These are phyloP conservation scores for Petromus typicus DNA, from an alignment of 2,113 vertebrate genomes.

Conservation along the genomic window DNA sequence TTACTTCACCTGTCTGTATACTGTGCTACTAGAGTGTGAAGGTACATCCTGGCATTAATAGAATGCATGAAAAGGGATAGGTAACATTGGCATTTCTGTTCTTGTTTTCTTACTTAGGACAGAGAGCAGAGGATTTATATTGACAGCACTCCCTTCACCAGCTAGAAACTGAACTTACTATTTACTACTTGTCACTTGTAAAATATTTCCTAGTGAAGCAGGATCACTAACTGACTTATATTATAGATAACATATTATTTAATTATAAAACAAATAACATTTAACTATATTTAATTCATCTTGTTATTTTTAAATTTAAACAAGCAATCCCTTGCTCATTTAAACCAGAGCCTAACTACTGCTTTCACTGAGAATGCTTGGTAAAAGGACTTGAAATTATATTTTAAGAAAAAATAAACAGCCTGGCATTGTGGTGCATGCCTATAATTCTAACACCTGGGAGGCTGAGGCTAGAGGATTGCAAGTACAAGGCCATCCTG, in stretches of 20 bases:
- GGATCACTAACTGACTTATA: background rate
- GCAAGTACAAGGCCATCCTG: background rate
- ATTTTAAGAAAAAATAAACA: background rate
- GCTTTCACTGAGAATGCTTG: background rate
- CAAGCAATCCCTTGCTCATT: background rate
- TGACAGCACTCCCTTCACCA: background rate
- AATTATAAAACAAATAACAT: background rate
- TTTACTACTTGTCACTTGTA: background rate
- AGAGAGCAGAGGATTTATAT: background rate
- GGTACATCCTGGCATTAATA: background rate
- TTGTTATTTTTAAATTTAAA: slow-evolving; percentile 10
- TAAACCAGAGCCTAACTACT: slow-evolving; percentile 19
- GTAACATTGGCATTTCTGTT: background rate
- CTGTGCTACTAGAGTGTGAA: background rate
- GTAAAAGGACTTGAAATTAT: slow-evolving; percentile 16
- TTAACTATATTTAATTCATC: background rate
- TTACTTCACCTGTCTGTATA: background rate
- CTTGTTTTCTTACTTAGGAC: background rate
- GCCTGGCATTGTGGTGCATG: too few relatives aligned
- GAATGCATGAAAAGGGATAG: background rate
- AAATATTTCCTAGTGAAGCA: slow-evolving; percentile 1
- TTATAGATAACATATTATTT: background rate
- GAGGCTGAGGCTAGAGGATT: background rate
- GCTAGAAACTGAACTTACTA: background rate
- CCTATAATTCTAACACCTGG: background rate